Conservation (phyloP, 2,113 vertebrate genomes). For the Syngnathus floridae region DNA sequence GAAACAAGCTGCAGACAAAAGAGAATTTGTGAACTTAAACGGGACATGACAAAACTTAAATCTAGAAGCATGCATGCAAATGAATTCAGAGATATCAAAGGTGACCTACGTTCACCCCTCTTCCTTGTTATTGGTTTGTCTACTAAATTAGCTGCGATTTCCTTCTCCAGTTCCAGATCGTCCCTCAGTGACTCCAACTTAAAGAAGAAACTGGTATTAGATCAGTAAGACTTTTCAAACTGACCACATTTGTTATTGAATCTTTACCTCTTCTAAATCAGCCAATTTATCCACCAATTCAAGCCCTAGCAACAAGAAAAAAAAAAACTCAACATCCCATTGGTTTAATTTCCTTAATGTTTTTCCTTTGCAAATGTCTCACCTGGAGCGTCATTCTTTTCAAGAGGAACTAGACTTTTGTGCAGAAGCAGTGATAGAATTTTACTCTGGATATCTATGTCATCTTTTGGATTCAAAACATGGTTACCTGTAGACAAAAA, state of each 20-base stretch:
- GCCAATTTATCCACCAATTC: slow-evolving; percentile 54
- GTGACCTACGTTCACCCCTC: slow-evolving; percentile 60
- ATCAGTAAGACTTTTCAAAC: neutral
- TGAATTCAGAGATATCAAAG: neutral
- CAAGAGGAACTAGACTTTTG: slow-evolving; percentile 52
- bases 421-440: slow-evolving; percentile 63
- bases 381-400: slow-evolving; percentile 58
- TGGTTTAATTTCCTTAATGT: neutral
- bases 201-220: slow-evolving; percentile 23
- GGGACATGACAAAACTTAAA: neutral
- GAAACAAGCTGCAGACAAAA: slow-evolving; percentile 63
- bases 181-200: slow-evolving; percentile 61
- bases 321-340: neutral
- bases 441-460: slow-evolving; percentile 53
- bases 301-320: slow-evolving; percentile 40
- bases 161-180: slow-evolving; percentile 55
- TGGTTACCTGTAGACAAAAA: slow-evolving; percentile 49
- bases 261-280: slow-evolving; percentile 63
- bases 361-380: slow-evolving; percentile 10
- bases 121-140: slow-evolving; percentile 52
- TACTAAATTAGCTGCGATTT: slow-evolving; percentile 50
- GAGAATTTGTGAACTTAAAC: neutral
- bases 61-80: neutral
- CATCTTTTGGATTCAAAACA: slow-evolving; percentile 49
- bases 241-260: neutral